phyloP scores from a whole-genome alignment of 2,797 vertebrate species.

The Scolopax bukidnonensis region DNA sequence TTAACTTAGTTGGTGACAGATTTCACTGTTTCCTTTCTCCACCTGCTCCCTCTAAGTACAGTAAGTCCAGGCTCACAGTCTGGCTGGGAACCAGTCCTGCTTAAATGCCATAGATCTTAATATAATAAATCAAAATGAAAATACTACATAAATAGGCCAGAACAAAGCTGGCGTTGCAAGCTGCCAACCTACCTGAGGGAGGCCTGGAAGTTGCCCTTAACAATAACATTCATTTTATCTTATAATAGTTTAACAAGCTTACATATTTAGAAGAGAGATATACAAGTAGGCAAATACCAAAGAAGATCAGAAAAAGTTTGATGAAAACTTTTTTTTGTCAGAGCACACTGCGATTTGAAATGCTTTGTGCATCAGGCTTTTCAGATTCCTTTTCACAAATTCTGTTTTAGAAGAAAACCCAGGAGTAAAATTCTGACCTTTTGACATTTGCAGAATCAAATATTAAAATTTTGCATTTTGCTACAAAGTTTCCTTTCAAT shows the following conservation, averaged over 20 bases:
- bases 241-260: not conserved
- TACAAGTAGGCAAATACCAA: not conserved
- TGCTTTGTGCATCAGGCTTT: not conserved
- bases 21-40: not conserved
- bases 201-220: not conserved
- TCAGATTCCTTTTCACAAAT: not conserved
- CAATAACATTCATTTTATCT: not conserved
- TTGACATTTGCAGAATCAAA: not conserved
- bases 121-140: conserved; percentile 25
- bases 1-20: not conserved
- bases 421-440: not conserved
- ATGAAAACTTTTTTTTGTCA: not conserved
- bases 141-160: not conserved
- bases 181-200: not conserved
- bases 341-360: not conserved
- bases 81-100: not conserved
- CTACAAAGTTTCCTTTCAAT: not conserved
- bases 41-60: not conserved
- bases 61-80: not conserved
- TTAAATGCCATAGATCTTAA: conserved; percentile 1
- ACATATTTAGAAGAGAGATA: not conserved
- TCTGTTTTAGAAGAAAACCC: not conserved
- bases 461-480: conserved; percentile 2
- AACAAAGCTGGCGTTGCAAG: not conserved
- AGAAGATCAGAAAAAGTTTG: not conserved